Percentiles rank a stretch among this genome's conserved stretches.
These are phyloP conservation scores for Semotilus atromaculatus DNA, from an alignment of 2,797 vertebrate species.

Conservation along the genomic window DNA sequence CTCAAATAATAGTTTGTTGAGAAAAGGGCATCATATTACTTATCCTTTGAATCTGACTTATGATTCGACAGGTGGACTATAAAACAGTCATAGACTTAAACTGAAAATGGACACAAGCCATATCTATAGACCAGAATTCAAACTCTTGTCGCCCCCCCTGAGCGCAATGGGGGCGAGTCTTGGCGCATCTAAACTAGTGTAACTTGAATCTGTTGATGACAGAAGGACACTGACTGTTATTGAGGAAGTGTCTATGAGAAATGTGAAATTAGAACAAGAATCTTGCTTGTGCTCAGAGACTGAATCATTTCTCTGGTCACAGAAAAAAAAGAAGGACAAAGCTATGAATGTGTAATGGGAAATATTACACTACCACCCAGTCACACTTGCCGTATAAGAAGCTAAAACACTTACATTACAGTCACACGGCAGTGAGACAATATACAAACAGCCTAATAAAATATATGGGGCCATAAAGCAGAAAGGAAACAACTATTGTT, in stretches of 20 bases:
- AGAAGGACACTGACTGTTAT: neutral
- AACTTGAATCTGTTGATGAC: neutral
- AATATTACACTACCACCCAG: neutral
- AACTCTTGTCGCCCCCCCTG: no score
- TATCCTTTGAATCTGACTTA: neutral
- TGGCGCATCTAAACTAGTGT: neutral
- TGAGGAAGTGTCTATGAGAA: neutral
- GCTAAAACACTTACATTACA: neutral
- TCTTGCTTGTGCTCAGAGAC: neutral
- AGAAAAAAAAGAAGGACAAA: slow-evolving; percentile 2
- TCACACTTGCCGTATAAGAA: neutral
- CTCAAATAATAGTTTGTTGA: neutral
- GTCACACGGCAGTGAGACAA: neutral
- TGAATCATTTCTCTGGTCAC: neutral
- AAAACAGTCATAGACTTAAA: neutral
- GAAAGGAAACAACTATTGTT: slow-evolving; percentile 26
- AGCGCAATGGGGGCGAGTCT: neutral
- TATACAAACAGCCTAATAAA: neutral
- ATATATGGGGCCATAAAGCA: no score
- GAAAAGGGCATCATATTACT: neutral
- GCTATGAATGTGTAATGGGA: neutral
- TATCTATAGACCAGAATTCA: no score
- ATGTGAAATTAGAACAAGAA: neutral
- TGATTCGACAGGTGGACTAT: neutral
- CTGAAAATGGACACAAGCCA: neutral